Conservation (phyloP, 2,797 vertebrate species). For the Carapus acus region DNA sequence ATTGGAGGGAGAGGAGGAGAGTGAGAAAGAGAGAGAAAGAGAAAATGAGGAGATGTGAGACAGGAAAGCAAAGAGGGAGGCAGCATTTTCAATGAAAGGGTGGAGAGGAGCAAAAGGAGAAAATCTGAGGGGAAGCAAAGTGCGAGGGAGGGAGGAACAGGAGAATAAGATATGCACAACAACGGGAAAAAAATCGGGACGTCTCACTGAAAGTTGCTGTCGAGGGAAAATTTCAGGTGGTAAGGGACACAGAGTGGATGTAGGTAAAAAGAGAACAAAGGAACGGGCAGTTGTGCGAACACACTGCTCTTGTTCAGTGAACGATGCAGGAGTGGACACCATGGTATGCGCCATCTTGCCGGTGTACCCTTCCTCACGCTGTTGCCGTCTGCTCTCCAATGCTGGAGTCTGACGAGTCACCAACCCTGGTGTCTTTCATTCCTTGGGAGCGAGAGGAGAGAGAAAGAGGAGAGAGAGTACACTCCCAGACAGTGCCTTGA, state of each 20-base stretch:
- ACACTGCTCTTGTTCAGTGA: no score
- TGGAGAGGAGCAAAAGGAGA: slow-evolving; percentile 10
- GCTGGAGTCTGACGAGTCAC: no score
- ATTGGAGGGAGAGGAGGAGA: slow-evolving; percentile 37
- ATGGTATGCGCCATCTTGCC: no score
- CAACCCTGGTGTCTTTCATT: slow-evolving; percentile 17
- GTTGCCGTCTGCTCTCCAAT: no score
- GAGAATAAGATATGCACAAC: slow-evolving; percentile 17
- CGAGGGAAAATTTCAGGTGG: slow-evolving; percentile 23
- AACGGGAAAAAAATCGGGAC: slow-evolving; percentile 8
- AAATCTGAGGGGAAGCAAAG: slow-evolving; percentile 5
- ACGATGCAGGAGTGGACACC: no score
- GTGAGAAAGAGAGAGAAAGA: slow-evolving; percentile 28
- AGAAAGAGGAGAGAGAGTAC: slow-evolving; percentile 6
- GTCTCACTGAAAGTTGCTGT: slow-evolving; percentile 29
- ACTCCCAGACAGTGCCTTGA: slow-evolving; percentile 55
- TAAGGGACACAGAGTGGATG: slow-evolving; percentile 7
- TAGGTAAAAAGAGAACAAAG: slow-evolving; percentile 16
- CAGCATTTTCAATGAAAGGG: slow-evolving; percentile 42
- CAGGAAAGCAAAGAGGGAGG: slow-evolving; percentile 6
- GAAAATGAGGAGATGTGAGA: slow-evolving; percentile 1
- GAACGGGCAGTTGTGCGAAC: no score
- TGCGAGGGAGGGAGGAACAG: slow-evolving; percentile 12
- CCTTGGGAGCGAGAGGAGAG: slow-evolving; percentile 30
- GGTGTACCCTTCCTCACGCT: no score